Conservation (phyloP, 1,140 invertebrate genomes). For the Trichomalopsis sarcophagae region DNA sequence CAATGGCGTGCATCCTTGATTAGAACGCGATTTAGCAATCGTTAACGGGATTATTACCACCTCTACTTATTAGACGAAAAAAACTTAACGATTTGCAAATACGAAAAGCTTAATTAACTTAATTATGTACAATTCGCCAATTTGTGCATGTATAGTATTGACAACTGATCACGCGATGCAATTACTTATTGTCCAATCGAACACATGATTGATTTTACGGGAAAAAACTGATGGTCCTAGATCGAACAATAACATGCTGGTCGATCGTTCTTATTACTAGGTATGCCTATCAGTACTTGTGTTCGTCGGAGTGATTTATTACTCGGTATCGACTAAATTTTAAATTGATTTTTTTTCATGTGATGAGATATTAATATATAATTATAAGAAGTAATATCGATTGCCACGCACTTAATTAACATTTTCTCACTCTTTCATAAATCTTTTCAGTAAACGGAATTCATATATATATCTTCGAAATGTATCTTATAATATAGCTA, state of each 20-base stretch:
- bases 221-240: constrained; percentile 1
- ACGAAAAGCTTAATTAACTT: constrained; percentile 26
- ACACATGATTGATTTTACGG: constrained; percentile 19
- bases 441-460: neutral
- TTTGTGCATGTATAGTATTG: constrained; percentile 18
- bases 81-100: constrained; percentile 18
- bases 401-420: constrained; percentile 23
- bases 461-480: neutral
- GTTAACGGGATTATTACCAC: constrained; percentile 26
- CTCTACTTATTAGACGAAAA: constrained; percentile 24
- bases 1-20: constrained; percentile 15
- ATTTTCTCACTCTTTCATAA: constrained; percentile 31
- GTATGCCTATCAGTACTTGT: constrained; percentile 24
- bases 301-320: constrained; percentile 9
- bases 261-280: constrained; percentile 40
- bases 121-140: constrained; percentile 47
- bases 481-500: neutral
- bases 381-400: constrained; percentile 10
- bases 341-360: neutral
- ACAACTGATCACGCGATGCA: constrained; percentile 12
- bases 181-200: constrained; percentile 36
- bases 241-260: constrained; percentile 34
- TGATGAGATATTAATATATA: neutral
- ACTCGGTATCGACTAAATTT: constrained; percentile 33
- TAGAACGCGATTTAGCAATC: constrained; percentile 11